Conservation (phyloP, 2,797 vertebrate species). For the Anas georgica region DNA sequence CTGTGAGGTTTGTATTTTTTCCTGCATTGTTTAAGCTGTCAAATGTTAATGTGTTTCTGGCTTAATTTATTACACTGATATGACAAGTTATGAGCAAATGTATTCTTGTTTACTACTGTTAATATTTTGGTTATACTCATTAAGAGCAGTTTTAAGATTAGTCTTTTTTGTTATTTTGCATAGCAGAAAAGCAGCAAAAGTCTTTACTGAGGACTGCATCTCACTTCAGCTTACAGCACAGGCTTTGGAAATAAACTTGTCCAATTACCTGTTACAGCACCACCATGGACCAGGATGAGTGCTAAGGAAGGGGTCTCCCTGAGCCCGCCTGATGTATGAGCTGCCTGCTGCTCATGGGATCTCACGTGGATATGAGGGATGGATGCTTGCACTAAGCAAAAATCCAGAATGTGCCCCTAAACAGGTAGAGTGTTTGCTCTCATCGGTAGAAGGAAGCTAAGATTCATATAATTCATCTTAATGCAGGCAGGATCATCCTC, state of each 20-base stretch:
- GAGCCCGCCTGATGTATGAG: neutral
- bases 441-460: neutral
- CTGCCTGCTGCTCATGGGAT: neutral
- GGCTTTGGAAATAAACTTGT: neutral
- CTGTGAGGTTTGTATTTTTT: constrained; percentile 63
- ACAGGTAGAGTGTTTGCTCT: neutral
- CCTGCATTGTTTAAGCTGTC: constrained; percentile 72
- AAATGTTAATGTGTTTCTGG: constrained; percentile 71
- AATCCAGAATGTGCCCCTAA: neutral
- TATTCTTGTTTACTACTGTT: constrained; percentile 62
- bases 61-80: constrained; percentile 71
- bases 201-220: neutral
- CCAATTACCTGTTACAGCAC: neutral
- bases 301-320: neutral
- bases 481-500: neutral
- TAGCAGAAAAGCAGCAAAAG: constrained; percentile 45
- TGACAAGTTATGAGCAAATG: constrained; percentile 69
- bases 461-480: neutral
- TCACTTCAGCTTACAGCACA: neutral
- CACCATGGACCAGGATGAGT: neutral
- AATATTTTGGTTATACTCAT: constrained; percentile 73
- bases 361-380: neutral
- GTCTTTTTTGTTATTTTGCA: constrained; percentile 73
- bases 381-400: neutral
- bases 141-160: constrained; percentile 74